Conservation (phyloP, 1,140 invertebrate genomes). For the Paraescarpia echinospica region DNA sequence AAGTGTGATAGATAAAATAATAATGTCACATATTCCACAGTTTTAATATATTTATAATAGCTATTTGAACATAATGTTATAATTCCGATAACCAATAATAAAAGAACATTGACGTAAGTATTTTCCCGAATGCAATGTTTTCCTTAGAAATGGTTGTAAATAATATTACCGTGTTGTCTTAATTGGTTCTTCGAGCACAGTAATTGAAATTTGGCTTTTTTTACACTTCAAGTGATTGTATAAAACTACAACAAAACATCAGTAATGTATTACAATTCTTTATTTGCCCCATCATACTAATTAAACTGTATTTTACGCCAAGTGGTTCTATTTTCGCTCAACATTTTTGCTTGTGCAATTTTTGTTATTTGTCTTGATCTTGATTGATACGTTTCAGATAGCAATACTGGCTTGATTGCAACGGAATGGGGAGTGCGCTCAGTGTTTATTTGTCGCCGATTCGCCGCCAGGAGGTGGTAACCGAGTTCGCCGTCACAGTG, state of each 20-base stretch:
- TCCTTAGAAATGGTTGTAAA: conserved; percentile 6
- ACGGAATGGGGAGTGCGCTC: no score
- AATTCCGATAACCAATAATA: background rate
- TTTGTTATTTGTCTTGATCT: no score
- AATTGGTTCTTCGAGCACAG: background rate
- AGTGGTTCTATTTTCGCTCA: background rate
- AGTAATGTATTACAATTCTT: background rate
- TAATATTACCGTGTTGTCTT: background rate
- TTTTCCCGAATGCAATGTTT: background rate
- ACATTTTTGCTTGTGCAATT: background rate
- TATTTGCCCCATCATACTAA: background rate
- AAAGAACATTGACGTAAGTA: background rate
- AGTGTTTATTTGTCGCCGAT: no score
- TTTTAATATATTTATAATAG: background rate
- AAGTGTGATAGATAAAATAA: background rate
- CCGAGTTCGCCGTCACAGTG: no score
- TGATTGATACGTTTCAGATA: no score
- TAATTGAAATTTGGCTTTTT: background rate
- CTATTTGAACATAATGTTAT: background rate
- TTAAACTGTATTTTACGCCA: background rate
- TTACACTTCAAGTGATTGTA: background rate
- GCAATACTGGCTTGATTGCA: no score
- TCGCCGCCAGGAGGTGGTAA: no score
- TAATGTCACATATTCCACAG: background rate
- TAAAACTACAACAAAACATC: background rate